Evolutionary conservation across 2,113 vertebrate genomes (phyloP).

Genomic region (Bolborhynchus lineola): DNA sequence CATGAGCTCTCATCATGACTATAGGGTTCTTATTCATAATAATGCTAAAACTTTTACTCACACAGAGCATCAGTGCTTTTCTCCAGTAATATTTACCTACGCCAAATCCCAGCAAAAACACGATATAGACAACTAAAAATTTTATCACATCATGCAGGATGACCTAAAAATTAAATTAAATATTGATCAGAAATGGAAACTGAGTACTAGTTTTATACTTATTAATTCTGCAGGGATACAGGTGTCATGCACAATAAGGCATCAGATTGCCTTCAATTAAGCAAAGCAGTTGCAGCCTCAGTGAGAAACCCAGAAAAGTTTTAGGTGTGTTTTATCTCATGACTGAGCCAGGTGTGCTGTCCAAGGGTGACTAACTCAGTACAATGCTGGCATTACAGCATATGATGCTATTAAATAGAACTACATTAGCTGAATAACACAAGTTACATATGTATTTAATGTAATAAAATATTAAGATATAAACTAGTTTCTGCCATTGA

Average conservation of each 20-base stretch:
- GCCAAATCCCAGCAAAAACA: conserved; percentile 83
- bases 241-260: background rate
- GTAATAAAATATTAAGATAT: background rate
- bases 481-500: background rate
- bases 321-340: background rate
- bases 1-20: background rate
- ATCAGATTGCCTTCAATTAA: background rate
- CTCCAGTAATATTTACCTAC: conserved; percentile 75
- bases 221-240: background rate
- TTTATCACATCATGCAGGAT: conserved; percentile 82
- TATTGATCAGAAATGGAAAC: background rate
- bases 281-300: background rate
- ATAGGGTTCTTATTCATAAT: background rate
- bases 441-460: background rate
- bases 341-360: background rate
- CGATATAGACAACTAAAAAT: conserved; percentile 80
- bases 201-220: background rate
- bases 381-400: background rate
- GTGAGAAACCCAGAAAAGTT: background rate
- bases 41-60: conserved; percentile 6
- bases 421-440: background rate
- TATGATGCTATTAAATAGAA: background rate
- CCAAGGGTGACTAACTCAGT: background rate
- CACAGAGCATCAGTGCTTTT: background rate
- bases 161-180: conserved; percentile 71